These are phyloP conservation scores for Boloria euphrosyne DNA, from an alignment of 2,888 invertebrate species.

Conservation along the genomic window DNA sequence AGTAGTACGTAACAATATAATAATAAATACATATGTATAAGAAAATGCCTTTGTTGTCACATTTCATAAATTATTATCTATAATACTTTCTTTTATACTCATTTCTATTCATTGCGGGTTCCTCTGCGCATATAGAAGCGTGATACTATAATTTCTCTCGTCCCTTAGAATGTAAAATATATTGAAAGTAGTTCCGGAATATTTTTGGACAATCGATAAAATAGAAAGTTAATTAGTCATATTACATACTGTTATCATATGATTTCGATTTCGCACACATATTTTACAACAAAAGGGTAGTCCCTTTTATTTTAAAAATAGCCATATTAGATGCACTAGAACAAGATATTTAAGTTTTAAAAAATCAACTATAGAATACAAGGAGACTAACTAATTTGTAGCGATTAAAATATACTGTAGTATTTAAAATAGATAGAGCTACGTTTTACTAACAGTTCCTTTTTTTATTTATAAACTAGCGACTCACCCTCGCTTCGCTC, in stretches of 20 bases:
- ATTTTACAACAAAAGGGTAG: too few species aligned
- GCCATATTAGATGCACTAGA: too few species aligned
- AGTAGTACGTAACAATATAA: constrained; percentile 4
- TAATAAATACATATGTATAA: constrained; percentile 15
- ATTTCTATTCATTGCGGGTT: constrained; percentile 65
- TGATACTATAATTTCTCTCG: constrained; percentile 76
- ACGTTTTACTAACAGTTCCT: too few species aligned
- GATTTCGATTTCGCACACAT: background rate
- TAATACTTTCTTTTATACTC: constrained; percentile 67
- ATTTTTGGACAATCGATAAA: constrained; percentile 73
- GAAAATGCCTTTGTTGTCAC: constrained; percentile 38
- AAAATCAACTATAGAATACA: too few species aligned
- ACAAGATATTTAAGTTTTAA: too few species aligned
- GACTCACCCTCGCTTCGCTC: too few species aligned
- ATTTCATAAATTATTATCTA: constrained; percentile 74
- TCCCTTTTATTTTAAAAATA: too few species aligned
- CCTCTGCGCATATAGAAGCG: constrained; percentile 59
- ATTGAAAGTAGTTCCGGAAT: constrained; percentile 76
- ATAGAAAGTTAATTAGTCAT: constrained; percentile 67
- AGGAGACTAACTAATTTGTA: too few species aligned
- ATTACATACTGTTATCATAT: constrained; percentile 13
- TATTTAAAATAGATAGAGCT: too few species aligned
- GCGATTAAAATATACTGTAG: too few species aligned
- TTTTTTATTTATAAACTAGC: too few species aligned
- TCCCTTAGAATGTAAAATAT: constrained; percentile 72